phyloP scores from a whole-genome alignment of 2,888 invertebrate genomes.

The Aphodius sticticus region DNA sequence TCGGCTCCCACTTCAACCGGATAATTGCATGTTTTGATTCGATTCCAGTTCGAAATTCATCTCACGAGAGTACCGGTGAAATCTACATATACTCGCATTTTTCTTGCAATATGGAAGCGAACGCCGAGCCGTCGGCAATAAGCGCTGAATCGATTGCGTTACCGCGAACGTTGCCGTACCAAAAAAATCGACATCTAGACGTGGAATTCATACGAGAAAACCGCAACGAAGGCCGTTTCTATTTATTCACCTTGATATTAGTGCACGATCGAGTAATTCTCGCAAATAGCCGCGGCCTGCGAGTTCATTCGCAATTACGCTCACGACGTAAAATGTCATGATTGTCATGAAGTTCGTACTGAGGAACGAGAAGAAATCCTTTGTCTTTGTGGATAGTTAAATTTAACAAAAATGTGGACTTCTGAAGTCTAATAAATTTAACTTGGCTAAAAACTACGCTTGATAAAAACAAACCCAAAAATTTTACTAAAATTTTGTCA shows the following conservation, averaged over 20 bases:
- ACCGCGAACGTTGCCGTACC: background rate
- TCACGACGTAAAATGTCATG: constrained; percentile 23
- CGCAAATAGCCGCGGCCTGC: constrained; percentile 9
- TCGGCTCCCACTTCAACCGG: too few species aligned
- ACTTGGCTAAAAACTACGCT: too few species aligned
- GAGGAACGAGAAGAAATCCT: constrained; percentile 14
- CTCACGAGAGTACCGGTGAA: background rate
- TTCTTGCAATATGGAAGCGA: background rate
- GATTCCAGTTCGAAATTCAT: background rate
- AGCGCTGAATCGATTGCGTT: background rate
- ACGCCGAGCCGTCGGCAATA: background rate
- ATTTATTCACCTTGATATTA: constrained; percentile 23
- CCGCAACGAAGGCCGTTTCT: constrained; percentile 24
- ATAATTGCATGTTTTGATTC: background rate
- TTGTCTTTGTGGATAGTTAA: background rate
- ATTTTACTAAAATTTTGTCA: too few species aligned
- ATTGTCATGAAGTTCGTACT: constrained; percentile 15
- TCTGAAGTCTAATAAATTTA: background rate
- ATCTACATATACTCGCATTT: background rate
- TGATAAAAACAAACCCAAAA: too few species aligned
- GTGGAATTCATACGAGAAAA: constrained; percentile 19
- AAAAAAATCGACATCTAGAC: constrained; percentile 9
- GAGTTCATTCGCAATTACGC: constrained; percentile 21
- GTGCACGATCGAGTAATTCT: constrained; percentile 26
- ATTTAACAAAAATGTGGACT: background rate